phyloP scores from a whole-genome alignment of 2,113 vertebrate species.

The Hemibagrus wyckioides region DNA sequence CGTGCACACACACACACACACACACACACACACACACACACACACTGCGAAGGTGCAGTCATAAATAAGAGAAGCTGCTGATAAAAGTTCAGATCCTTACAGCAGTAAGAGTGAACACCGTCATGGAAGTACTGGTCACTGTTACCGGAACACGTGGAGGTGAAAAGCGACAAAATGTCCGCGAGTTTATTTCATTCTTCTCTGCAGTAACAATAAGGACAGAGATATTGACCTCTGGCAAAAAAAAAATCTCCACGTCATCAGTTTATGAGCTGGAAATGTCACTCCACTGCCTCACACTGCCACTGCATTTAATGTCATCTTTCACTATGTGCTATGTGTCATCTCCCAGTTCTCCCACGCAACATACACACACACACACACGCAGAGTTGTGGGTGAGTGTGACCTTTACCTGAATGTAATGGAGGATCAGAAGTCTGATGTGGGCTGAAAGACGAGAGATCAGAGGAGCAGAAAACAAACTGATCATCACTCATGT shows the following conservation, averaged over 20 bases:
- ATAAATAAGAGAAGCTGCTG: not conserved
- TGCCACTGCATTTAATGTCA: constrained; percentile 12
- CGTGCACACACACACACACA: too few species aligned
- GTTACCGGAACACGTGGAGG: not conserved
- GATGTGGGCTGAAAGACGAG: not conserved
- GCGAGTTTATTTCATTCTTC: not conserved
- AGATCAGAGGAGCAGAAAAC: constrained; percentile 2
- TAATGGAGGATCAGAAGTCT: not conserved
- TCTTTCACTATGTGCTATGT: constrained; percentile 2
- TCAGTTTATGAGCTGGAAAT: not conserved
- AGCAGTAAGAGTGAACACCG: not conserved
- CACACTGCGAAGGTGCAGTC: too few species aligned
- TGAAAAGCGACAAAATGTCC: not conserved
- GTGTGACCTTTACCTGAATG: constrained; percentile 21
- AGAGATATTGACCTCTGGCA: not conserved
- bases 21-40: too few species aligned
- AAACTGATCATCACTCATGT: not conserved
- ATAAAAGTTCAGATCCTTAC: not conserved
- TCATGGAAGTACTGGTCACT: too few species aligned
- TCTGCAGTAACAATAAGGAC: not conserved
- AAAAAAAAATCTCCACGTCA: not conserved
- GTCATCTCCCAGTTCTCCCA: not conserved
- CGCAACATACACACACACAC: constrained; percentile 8
- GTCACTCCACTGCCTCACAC: not conserved
- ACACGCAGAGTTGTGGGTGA: constrained; percentile 1